Base-by-base conservation (phyloP, 1,140 invertebrate species). In the Aphelenchoides avenae region DNA sequence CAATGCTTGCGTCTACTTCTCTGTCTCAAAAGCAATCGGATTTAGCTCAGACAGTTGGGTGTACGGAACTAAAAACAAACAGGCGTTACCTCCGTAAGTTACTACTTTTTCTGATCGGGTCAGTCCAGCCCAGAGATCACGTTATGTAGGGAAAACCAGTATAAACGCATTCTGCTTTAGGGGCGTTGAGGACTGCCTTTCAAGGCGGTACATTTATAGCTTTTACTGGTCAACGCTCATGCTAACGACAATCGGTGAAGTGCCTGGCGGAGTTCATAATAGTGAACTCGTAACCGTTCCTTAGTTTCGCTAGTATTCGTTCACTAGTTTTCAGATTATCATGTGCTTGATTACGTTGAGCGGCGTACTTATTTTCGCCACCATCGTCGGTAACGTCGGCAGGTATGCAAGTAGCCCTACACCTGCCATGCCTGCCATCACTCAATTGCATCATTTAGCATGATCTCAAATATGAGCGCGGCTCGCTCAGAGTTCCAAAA, bases 391-490 rank as follows among this genome's bases (percentile, higher is more conserved):
- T 73, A 89, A 92, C 79, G 89, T 90, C 57, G 89, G 91, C 24
- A 70, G 52, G 61, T 63, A 26, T 24, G 1, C 22, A 1, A 1
- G 9, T 7, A 53, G 2, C 13, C 20, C 9, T 24, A 2, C 20
- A 6, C 11, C 24, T 50, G 39, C 27, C 2, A n/a, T 50, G 2
- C 42, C 11, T 11, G 9, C 39, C 11, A 11, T 44, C 20, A 18
- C 20, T 44, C 11, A 29, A 44, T 11, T 11, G 42, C 39, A 33
- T 11, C 20, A 39, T 41, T 6, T 53, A 89, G 87, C 46, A 93
- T 96, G 89, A 94, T 96, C 66, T 90, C 89, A 5, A 93, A 93
- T 74, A 93, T 94, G 89, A 93, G 93, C 77, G 88, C 90, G 3
- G 86, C 88, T 0, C 79, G 89, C 57, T 87, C 89, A 0, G 89